phyloP scores from a whole-genome alignment of 2,888 invertebrate species.

The Ptilodon capucinus region DNA sequence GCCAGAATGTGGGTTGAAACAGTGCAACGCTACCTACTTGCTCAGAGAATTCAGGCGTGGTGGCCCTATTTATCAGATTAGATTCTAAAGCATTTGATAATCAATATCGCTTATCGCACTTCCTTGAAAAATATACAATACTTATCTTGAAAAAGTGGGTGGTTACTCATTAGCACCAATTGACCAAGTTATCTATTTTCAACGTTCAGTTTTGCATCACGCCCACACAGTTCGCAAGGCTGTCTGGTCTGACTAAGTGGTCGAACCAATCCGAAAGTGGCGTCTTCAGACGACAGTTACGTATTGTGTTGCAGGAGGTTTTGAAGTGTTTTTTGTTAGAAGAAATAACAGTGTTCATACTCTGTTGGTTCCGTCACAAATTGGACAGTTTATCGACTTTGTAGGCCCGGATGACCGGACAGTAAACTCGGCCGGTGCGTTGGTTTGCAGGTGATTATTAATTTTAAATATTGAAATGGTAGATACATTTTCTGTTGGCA shows the following conservation, averaged over 20 bases:
- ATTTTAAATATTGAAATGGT: not conserved
- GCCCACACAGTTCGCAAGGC: conserved; percentile 20
- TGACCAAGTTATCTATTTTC: conserved; percentile 35
- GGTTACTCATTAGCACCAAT: conserved; percentile 40
- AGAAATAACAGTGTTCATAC: conserved; percentile 37
- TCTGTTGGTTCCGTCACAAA: conserved; percentile 39
- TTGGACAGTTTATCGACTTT: conserved; percentile 16
- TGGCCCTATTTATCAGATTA: no score
- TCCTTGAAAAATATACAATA: conserved; percentile 24
- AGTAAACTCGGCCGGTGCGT: not conserved
- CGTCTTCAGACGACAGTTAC: conserved; percentile 46
- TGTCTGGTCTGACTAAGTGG: conserved; percentile 12
- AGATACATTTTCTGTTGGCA: no score
- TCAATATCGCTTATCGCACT: conserved; percentile 2
- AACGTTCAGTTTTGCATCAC: conserved; percentile 26
- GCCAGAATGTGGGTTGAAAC: no score
- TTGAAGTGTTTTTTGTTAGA: conserved; percentile 29
- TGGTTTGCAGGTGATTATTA: not conserved
- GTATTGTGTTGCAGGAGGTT: conserved; percentile 39
- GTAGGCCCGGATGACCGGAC: not conserved
- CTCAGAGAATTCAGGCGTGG: no score
- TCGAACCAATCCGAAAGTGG: conserved; percentile 25
- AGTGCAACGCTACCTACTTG: no score
- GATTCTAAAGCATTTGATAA: no score
- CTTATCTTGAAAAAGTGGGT: conserved; percentile 21